Percentiles rank a stretch among this genome's conserved stretches.
phyloP scores from a whole-genome alignment of 2,113 vertebrate genomes.

The Amphiprion percula region DNA sequence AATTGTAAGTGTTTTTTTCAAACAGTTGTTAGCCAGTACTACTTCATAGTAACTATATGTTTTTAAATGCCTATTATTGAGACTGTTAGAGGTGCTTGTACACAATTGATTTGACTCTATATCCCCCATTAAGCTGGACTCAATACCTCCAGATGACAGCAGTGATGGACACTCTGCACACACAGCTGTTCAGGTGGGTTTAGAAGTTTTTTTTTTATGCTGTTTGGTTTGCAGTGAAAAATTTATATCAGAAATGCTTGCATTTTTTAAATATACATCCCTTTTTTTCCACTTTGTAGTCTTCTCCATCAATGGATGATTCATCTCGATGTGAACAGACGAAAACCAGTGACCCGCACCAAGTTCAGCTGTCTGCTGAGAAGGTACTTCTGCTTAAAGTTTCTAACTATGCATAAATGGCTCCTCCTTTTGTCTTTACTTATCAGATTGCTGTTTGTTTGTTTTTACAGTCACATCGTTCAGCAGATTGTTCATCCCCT shows the following conservation, averaged over 20 bases:
- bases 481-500: background rate
- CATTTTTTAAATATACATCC: background rate
- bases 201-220: background rate
- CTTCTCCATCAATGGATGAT: background rate
- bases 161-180: background rate
- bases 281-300: background rate
- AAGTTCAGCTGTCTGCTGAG: background rate
- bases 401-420: background rate
- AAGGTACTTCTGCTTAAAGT: conserved; percentile 8
- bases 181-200: conserved; percentile 14
- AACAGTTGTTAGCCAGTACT: too few relatives aligned
- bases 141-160: conserved; percentile 33
- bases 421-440: background rate
- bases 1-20: conserved; percentile 44
- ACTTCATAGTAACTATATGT: background rate
- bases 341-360: background rate
- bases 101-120: background rate
- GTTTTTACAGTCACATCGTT: background rate
- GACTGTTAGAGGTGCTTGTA: background rate
- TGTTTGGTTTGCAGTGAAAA: background rate
- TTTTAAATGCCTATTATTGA: background rate
- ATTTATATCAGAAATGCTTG: background rate
- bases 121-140: conserved; percentile 43
- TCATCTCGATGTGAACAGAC: background rate
- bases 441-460: background rate